Conservation (phyloP, 2,113 vertebrate species). For the Acrocephalus kingi region DNA sequence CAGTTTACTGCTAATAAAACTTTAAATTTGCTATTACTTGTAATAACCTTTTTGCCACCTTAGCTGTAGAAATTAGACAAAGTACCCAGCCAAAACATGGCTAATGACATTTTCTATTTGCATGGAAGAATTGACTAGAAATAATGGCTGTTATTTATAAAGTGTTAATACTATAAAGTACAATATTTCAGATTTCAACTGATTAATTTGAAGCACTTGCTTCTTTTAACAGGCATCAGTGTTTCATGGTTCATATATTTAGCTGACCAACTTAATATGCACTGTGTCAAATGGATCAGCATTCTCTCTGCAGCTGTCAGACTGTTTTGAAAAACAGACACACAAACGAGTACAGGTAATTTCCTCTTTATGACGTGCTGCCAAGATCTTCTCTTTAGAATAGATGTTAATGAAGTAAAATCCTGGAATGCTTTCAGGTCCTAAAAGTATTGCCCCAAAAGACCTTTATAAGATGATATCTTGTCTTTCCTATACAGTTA, state of each 20-base stretch:
- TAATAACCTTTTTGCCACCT: conserved; percentile 85
- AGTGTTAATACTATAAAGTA: conserved; percentile 46
- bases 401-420: not conserved
- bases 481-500: not conserved
- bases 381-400: not conserved
- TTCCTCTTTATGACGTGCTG: not conserved
- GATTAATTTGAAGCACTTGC: conserved; percentile 66
- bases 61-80: conserved; percentile 78
- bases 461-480: not conserved
- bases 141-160: conserved; percentile 68
- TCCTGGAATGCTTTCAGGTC: not conserved
- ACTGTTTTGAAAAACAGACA: conserved; percentile 1
- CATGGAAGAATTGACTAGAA: conserved; percentile 55
- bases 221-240: not conserved
- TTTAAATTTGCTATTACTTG: conserved; percentile 84
- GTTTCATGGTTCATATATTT: conserved; percentile 21
- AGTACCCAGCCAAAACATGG: conserved; percentile 69
- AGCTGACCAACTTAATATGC: conserved; percentile 26
- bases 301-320: conserved; percentile 7
- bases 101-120: conserved; percentile 74
- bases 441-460: not conserved
- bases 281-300: conserved; percentile 11
- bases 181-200: conserved; percentile 11
- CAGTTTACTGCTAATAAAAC: conserved; percentile 87
- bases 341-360: not conserved